Evolutionary conservation across 1,140 invertebrate genomes (phyloP).

Genomic region (Monomorium pharaonis): DNA sequence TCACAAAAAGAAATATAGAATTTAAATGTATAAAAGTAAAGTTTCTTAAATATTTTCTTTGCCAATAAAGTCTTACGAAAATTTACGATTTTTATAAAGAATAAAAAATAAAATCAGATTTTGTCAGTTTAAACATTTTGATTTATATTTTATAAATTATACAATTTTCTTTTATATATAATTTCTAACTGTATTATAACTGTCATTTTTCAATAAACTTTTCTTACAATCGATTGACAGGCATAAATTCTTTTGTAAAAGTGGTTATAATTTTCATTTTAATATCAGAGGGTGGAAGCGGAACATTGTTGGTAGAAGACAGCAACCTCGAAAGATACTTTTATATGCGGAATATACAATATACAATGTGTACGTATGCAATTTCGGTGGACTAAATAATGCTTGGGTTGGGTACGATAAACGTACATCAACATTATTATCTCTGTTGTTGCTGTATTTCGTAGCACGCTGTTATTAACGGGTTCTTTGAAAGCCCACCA

Average conservation of each 20-base stretch:
- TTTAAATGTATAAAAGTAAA: too few species aligned
- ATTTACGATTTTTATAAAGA: too few species aligned
- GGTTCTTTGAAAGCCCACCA: slow-evolving; percentile 74
- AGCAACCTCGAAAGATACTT: neutral
- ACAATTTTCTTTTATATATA: neutral
- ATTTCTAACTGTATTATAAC: neutral
- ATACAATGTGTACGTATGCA: slow-evolving; percentile 16
- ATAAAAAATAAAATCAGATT: too few species aligned
- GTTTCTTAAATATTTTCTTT: too few species aligned
- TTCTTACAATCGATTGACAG: neutral
- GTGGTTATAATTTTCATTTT: slow-evolving; percentile 25
- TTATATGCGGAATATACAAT: neutral
- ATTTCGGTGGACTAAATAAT: slow-evolving; percentile 42
- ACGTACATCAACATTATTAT: slow-evolving; percentile 54
- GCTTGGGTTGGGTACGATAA: slow-evolving; percentile 40
- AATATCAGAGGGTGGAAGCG: slow-evolving; percentile 12
- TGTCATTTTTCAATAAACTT: too few species aligned
- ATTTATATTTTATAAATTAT: neutral
- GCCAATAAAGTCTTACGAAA: too few species aligned
- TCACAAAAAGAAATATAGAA: too few species aligned
- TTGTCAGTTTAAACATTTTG: too few species aligned
- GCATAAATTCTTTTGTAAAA: neutral
- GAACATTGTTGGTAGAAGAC: slow-evolving; percentile 1
- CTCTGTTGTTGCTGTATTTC: slow-evolving; percentile 50
- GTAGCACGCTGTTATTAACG: slow-evolving; percentile 72